Conservation (phyloP, 2,797 vertebrate genomes). For the Smutsia gigantea region DNA sequence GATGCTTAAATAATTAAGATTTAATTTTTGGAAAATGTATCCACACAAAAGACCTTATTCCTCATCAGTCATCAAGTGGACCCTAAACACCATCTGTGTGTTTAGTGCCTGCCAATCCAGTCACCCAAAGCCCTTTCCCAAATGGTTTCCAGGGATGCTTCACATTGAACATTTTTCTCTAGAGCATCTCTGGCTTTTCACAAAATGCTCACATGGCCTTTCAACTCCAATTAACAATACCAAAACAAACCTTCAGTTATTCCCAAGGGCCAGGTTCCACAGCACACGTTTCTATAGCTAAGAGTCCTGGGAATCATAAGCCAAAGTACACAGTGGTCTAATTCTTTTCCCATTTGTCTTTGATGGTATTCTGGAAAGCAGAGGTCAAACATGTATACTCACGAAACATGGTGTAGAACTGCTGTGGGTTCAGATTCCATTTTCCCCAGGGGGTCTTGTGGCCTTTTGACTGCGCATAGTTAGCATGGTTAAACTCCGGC, state of each 20-base stretch:
- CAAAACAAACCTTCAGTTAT: background rate
- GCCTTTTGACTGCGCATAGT: conserved; percentile 98
- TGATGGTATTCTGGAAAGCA: background rate
- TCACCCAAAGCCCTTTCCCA: background rate
- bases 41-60: background rate
- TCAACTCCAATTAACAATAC: background rate
- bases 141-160: background rate
- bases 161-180: background rate
- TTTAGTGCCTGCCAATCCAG: background rate
- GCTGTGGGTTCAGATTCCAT: conserved; percentile 99
- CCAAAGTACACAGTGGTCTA: background rate
- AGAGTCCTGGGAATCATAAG: background rate
- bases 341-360: background rate
- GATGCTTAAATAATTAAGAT: background rate
- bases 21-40: background rate
- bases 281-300: background rate
- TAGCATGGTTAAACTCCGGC: conserved; percentile 98
- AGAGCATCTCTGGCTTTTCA: background rate
- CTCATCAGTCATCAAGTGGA: background rate
- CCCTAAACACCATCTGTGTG: background rate
- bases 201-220: background rate
- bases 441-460: conserved; percentile 99
- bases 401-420: conserved; percentile 99
- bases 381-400: conserved; percentile 84
- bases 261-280: background rate